Percentiles rank a stretch among this genome's conserved stretches.
phyloP scores from a whole-genome alignment of 2,888 invertebrate genomes.

The Drosophila flavopinicola region DNA sequence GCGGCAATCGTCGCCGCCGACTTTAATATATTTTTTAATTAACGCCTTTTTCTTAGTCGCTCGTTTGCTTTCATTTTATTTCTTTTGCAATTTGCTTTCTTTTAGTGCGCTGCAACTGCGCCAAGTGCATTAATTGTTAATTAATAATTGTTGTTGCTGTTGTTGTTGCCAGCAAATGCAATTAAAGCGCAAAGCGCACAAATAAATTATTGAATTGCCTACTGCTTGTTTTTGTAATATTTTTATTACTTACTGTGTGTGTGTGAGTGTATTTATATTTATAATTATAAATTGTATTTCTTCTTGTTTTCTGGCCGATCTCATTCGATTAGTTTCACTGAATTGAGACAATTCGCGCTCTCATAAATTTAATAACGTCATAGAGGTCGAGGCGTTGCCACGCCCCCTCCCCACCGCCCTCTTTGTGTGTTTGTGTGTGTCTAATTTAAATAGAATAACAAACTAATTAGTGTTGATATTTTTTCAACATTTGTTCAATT shows the following conservation, averaged over 20 bases:
- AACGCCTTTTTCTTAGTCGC: constrained; percentile 66
- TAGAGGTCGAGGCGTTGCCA: constrained; percentile 14
- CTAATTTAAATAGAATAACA: constrained; percentile 74
- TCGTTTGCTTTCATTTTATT: constrained; percentile 48
- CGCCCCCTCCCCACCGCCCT: not conserved
- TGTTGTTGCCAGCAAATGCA: constrained; percentile 46
- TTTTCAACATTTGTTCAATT: constrained; percentile 39
- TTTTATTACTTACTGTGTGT: constrained; percentile 22
- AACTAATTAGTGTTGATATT: constrained; percentile 74
- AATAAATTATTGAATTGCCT: constrained; percentile 55
- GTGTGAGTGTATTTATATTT: constrained; percentile 25
- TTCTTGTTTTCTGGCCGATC: constrained; percentile 5
- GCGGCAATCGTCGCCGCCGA: constrained; percentile 35
- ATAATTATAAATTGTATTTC: constrained; percentile 41
- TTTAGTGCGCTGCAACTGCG: constrained; percentile 25
- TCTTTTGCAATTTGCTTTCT: constrained; percentile 14
- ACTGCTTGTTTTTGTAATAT: not conserved
- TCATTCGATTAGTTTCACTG: constrained; percentile 42
- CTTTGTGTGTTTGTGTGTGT: constrained; percentile 12
- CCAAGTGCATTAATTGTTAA: constrained; percentile 65
- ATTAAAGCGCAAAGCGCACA: constrained; percentile 59
- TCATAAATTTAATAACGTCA: constrained; percentile 51
- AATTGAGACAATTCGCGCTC: constrained; percentile 46
- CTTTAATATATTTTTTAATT: constrained; percentile 72
- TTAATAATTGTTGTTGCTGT: constrained; percentile 58